Evolutionary conservation across 2,888 invertebrate genomes (phyloP), one percentile per base, ranked within the genome.

Genomic region (Orgyia antiqua): DNA sequence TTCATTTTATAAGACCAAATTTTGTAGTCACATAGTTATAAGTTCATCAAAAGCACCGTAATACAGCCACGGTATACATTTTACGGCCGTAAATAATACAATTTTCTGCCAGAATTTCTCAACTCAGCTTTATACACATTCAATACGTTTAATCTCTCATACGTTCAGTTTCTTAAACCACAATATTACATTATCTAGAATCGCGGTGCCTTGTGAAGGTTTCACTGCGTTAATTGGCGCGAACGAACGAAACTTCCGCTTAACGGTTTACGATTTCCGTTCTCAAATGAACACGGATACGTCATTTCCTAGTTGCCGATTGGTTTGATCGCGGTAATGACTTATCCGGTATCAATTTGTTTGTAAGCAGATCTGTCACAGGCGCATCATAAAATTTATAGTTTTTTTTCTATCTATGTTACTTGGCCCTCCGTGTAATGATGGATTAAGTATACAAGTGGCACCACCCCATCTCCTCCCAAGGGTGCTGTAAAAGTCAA

Each of bases 171-270:
- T 31, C 31, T 21, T 28, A 34, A 44, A 21, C 31, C 25, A 35
- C 41, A 53, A 46, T n/a, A 31, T 37, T 15, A 29, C 33, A 29
- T 41, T 51, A 54, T 49, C 44, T 4, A 44, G 46, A 49, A 53
- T 53, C 49, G 36, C 36, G 33, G 18, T n/a, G 25, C 13, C 31
- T 21, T 27, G 24, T 29, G 24, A 19, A 35, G 44, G 39, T 37
- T 40, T 41, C 40, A 35, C 39, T 13, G 36, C 37, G 39, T 36
- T 57, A 55, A 55, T 57, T 46, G 51, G 57, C 53, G 60, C 61
- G 59, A 67, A 60, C 59, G 64, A 67, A 48, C 60, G 71, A 69
- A 69, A 72, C 74, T 68, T 78, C 77, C 78, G 70, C 45, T 59
- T 42, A 31, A 51, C 58, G 69, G 69, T 65, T 72, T 65, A 68